These are phyloP conservation scores for Cherax quadricarinatus DNA, from an alignment of 1,140 invertebrate genomes.

Conservation along the genomic window DNA sequence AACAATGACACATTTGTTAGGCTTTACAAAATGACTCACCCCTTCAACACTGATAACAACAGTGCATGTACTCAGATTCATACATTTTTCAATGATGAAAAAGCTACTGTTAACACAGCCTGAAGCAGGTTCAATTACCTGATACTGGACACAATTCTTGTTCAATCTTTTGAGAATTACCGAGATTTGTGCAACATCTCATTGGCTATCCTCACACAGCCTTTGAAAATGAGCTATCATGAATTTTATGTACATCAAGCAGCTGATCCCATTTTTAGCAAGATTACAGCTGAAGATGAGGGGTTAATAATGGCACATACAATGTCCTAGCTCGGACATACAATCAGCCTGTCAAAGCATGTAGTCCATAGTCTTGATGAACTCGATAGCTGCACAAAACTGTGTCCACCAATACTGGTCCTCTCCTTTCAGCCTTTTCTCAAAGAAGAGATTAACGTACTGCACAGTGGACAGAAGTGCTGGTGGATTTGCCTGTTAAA, in stretches of 20 bases:
- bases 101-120: background rate
- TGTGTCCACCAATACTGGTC: constrained; percentile 99
- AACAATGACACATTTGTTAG: background rate
- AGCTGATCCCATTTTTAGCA: background rate
- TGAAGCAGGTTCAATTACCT: background rate
- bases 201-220: background rate
- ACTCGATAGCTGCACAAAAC: constrained; percentile 96
- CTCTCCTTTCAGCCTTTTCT: constrained; percentile 89
- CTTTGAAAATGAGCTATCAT: background rate
- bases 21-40: background rate
- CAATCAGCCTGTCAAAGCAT: constrained; percentile 23
- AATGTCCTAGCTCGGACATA: background rate
- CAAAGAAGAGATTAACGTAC: constrained; percentile 96
- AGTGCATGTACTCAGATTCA: background rate
- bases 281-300: constrained; percentile 12
- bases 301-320: constrained; percentile 35
- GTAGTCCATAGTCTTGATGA: constrained; percentile 98
- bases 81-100: background rate
- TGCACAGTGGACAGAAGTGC: constrained; percentile 95
- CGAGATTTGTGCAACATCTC: background rate
- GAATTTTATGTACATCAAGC: background rate
- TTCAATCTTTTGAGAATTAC: background rate
- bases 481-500: constrained; percentile 60
- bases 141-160: background rate
- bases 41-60: too few relatives aligned